Conservation (phyloP, 2,888 invertebrate species). For the Phytoseiulus persimilis region DNA sequence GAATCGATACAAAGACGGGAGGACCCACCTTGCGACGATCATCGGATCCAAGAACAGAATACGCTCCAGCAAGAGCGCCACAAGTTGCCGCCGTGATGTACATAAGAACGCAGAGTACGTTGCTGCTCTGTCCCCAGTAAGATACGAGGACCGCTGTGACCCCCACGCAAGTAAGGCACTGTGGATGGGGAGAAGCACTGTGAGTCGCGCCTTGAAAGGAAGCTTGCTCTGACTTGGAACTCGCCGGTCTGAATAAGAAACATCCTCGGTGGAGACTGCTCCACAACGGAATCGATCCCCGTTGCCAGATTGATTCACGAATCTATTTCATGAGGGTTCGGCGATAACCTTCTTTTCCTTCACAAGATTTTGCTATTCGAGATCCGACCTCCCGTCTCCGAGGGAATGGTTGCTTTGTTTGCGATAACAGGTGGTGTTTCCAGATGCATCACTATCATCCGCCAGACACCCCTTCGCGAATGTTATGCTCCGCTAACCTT, state of each 20-base stretch:
- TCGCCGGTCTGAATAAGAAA: neutral
- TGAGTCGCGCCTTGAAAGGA: no score
- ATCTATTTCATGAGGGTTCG: no score
- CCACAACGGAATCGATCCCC: no score
- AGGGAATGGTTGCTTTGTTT: neutral
- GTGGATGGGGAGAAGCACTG: neutral
- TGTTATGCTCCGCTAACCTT: neutral
- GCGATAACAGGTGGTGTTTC: neutral
- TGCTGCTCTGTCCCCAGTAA: conserved; percentile 30
- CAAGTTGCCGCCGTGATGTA: conserved; percentile 20
- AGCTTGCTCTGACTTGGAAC: neutral
- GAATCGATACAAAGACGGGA: no score
- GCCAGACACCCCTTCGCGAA: neutral
- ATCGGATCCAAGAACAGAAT: neutral
- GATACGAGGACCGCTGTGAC: conserved; percentile 27
- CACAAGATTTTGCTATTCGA: no score
- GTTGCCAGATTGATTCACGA: no score
- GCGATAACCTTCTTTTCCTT: no score
- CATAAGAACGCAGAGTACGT: conserved; percentile 15
- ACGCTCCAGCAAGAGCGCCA: neutral
- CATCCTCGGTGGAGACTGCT: no score
- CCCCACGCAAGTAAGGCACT: conserved; percentile 31
- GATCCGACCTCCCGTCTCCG: neutral
- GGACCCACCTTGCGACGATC: neutral
- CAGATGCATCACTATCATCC: neutral